Evolutionary conservation across 2,888 invertebrate species (phyloP).

Genomic region (Lumbricus terrestris): DNA sequence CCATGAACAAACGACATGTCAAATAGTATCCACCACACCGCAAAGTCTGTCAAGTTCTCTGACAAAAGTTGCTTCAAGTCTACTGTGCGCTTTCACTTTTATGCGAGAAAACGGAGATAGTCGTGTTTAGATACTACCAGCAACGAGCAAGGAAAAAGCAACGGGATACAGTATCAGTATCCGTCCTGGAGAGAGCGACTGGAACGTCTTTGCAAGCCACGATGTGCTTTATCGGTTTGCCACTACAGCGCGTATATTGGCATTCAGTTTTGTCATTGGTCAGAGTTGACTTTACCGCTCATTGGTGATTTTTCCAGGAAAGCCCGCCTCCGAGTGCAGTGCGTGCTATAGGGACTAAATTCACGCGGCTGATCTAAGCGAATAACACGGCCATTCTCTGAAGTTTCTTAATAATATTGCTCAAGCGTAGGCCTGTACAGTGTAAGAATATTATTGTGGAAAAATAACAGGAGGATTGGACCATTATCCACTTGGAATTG

Average conservation of each 20-base stretch:
- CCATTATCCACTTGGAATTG: too few relatives aligned
- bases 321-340: not conserved
- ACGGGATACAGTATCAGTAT: not conserved
- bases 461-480: too few relatives aligned
- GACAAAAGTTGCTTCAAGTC: not conserved
- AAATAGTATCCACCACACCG: not conserved
- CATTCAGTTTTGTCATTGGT: not conserved
- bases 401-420: not conserved
- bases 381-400: not conserved
- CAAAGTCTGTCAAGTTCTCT: not conserved
- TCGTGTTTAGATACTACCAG: not conserved
- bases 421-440: not conserved
- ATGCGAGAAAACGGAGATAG: not conserved
- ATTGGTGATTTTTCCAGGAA: not conserved
- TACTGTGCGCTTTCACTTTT: not conserved
- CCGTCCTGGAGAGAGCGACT: not conserved
- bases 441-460: too few relatives aligned
- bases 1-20: not conserved
- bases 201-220: not conserved
- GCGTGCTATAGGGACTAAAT: not conserved
- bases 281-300: not conserved
- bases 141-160: not conserved
- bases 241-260: not conserved
- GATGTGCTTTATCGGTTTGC: not conserved
- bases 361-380: not conserved